These are phyloP conservation scores for Phrynosoma blainvillii DNA, from an alignment of 2,113 vertebrate species.

Conservation along the genomic window DNA sequence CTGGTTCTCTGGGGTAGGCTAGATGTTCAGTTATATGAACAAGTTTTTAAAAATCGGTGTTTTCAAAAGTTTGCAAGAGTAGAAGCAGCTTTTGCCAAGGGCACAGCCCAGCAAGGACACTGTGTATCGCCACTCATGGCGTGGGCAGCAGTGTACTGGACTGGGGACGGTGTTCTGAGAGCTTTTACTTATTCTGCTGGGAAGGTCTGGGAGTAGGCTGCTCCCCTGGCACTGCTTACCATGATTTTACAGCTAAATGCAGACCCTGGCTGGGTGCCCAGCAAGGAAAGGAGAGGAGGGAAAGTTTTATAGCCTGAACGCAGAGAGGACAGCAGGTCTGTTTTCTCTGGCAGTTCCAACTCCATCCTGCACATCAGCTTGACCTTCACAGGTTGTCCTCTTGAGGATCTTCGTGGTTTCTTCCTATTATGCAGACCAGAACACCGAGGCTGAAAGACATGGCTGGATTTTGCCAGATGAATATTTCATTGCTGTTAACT, in stretches of 20 bases:
- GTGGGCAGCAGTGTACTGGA: background rate
- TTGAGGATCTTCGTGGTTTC: background rate
- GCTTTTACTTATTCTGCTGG: background rate
- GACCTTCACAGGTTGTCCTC: background rate
- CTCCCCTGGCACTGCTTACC: background rate
- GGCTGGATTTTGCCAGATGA: too few species aligned
- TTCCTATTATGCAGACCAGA: background rate
- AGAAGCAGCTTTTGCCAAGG: background rate
- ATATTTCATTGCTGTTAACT: background rate
- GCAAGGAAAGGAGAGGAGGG: background rate
- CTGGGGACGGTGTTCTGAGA: background rate
- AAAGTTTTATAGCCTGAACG: conserved; percentile 5
- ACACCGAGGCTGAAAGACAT: background rate
- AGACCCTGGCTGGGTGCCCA: background rate
- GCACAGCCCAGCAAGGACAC: background rate
- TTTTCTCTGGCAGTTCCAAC: background rate
- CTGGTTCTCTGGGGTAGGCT: background rate
- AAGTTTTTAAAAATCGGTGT: background rate
- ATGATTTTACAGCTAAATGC: conserved; percentile 38
- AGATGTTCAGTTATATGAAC: background rate
- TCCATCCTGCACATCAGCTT: background rate
- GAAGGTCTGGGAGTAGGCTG: background rate
- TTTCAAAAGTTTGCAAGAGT: background rate
- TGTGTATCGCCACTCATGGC: background rate
- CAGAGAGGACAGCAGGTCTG: background rate